Evolutionary conservation across 64 coral and sea anemone genomes (phyloP).

Genomic region (Trachythela sp.): DNA sequence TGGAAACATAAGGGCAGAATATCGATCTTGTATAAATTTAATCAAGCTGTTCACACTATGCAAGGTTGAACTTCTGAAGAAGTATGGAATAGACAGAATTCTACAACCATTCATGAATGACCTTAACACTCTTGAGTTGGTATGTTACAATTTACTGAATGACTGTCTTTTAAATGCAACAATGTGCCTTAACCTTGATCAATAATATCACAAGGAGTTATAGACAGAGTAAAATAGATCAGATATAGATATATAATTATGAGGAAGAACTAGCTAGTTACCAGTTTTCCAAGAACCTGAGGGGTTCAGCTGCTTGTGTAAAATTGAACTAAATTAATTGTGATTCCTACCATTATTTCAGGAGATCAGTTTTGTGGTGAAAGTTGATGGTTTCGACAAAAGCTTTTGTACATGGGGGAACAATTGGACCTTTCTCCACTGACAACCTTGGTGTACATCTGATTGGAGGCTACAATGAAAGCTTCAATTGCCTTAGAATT

Average conservation of each 20-base stretch:
- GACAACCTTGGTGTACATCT: conserved; percentile 69
- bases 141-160: too few relatives aligned
- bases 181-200: too few relatives aligned
- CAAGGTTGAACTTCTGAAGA: conserved; percentile 44
- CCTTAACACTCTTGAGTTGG: too few relatives aligned
- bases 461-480: conserved; percentile 52
- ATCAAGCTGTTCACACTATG: conserved; percentile 63
- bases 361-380: background rate
- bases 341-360: background rate
- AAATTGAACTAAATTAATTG: background rate
- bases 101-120: conserved; percentile 54
- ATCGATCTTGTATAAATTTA: conserved; percentile 47
- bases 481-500: conserved; percentile 43
- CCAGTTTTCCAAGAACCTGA: too few relatives aligned
- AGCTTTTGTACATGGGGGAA: conserved; percentile 46
- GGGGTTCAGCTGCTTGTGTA: too few relatives aligned
- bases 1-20: conserved; percentile 60
- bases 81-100: conserved; percentile 66
- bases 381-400: conserved; percentile 44
- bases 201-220: too few relatives aligned
- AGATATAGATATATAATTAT: too few relatives aligned
- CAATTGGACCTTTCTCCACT: conserved; percentile 59
- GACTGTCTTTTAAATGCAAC: too few relatives aligned
- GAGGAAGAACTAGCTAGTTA: too few relatives aligned
- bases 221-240: too few relatives aligned